phyloP scores from a whole-genome alignment of 1,140 invertebrate genomes.

The Megathymus violae region DNA sequence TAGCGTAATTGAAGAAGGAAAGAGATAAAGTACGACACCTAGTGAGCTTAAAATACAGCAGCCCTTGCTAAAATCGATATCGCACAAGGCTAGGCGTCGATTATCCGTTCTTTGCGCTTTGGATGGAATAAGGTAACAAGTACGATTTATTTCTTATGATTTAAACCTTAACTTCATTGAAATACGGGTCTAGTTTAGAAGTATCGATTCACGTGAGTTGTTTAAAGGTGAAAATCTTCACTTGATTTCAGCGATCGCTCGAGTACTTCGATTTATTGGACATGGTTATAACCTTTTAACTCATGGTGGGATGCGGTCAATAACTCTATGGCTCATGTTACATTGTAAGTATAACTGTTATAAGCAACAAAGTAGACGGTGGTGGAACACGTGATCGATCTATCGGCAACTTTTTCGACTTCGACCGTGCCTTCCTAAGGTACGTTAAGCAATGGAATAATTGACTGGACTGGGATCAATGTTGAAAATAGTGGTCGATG shows the following conservation, averaged over 20 bases:
- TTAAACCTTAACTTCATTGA: not conserved
- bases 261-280: slow-evolving; percentile 75
- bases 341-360: too few relatives aligned
- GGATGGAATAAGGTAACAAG: slow-evolving; percentile 41
- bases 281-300: too few relatives aligned
- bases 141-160: not conserved
- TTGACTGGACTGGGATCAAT: too few relatives aligned
- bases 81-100: slow-evolving; percentile 82
- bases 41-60: slow-evolving; percentile 53
- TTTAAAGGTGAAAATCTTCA: slow-evolving; percentile 33
- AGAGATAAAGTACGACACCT: slow-evolving; percentile 42
- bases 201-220: slow-evolving; percentile 7
- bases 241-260: slow-evolving; percentile 75
- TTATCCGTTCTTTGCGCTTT: slow-evolving; percentile 70
- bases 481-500: too few relatives aligned
- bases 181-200: slow-evolving; percentile 38
- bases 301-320: too few relatives aligned
- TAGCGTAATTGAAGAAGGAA: slow-evolving; percentile 33
- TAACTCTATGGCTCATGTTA: too few relatives aligned
- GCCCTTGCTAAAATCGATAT: slow-evolving; percentile 79
- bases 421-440: too few relatives aligned
- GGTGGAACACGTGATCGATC: too few relatives aligned
- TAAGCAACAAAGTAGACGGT: too few relatives aligned
- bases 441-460: too few relatives aligned
- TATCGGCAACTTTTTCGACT: too few relatives aligned